phyloP scores from a whole-genome alignment of 2,797 vertebrate species.

The Artibeus jamaicensis region DNA sequence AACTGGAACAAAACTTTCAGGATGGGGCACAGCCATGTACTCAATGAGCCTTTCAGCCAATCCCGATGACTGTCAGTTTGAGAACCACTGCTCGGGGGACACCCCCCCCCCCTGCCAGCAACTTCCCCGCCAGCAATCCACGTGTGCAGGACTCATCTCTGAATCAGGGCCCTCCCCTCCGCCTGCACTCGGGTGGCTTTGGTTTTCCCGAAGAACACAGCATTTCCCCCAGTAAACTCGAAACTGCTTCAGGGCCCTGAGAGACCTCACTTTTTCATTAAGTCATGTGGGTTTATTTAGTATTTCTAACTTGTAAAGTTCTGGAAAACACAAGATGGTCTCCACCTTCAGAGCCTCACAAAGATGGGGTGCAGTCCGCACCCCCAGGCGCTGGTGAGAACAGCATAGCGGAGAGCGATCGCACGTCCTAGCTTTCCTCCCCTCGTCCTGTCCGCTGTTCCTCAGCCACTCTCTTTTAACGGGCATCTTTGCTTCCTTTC shows the following conservation, averaged over 20 bases:
- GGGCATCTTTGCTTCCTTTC: background rate
- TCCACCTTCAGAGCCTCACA: background rate
- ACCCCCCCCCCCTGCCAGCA: background rate
- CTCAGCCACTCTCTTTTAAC: background rate
- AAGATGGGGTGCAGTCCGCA: accelerated
- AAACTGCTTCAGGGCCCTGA: background rate
- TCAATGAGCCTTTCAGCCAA: background rate
- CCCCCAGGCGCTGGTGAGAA: background rate
- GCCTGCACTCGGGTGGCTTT: background rate
- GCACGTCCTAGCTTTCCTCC: background rate
- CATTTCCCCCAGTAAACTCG: background rate
- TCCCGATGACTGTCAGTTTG: background rate
- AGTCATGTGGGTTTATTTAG: background rate
- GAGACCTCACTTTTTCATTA: background rate
- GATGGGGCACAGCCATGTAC: no score
- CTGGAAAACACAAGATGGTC: background rate
- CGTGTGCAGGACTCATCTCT: background rate
- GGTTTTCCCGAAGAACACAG: background rate
- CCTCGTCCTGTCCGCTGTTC: background rate
- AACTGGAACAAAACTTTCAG: background rate
- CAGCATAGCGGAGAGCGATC: background rate
- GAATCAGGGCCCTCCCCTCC: background rate
- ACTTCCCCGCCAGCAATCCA: background rate
- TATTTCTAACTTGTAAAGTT: background rate
- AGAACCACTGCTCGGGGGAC: background rate